Evolutionary conservation across 2,797 vertebrate species (phyloP).

Genomic region (Vultur gryphus): DNA sequence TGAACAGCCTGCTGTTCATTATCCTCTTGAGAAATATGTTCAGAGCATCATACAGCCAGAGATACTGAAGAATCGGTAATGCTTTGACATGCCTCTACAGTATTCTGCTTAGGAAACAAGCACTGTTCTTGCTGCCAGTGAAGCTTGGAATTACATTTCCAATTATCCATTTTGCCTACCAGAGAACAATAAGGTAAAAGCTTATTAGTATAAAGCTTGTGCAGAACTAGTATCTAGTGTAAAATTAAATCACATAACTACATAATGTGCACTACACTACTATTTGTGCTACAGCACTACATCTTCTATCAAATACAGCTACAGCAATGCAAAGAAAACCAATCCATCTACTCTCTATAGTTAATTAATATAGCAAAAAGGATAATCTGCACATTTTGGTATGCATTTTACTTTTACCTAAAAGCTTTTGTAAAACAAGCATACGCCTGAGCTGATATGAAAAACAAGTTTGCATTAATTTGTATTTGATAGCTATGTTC

Average conservation of each 20-base stretch:
- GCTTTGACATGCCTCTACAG: background rate
- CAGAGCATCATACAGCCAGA: background rate
- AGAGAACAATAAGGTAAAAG: background rate
- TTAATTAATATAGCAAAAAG: background rate
- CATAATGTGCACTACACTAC: background rate
- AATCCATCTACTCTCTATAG: background rate
- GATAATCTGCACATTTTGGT: background rate
- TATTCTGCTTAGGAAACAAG: background rate
- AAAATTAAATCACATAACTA: background rate
- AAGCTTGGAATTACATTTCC: slow-evolving; percentile 7
- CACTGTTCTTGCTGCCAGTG: background rate
- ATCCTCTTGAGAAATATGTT: slow-evolving; percentile 6
- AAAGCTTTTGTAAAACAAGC: background rate
- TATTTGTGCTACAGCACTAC: background rate
- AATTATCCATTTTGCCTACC: background rate
- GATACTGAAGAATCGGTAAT: slow-evolving; percentile 36
- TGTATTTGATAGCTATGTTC: background rate
- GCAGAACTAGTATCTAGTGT: background rate
- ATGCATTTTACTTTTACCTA: background rate
- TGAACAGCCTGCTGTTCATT: background rate
- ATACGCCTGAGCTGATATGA: background rate
- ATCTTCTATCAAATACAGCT: background rate
- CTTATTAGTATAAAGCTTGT: background rate
- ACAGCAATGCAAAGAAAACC: background rate
- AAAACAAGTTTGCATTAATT: background rate